A percentile compares a stretch with the other conserved stretches of the same genome.
Conservation (phyloP, 2,113 vertebrate genomes). For the Corythaixoides concolor region DNA sequence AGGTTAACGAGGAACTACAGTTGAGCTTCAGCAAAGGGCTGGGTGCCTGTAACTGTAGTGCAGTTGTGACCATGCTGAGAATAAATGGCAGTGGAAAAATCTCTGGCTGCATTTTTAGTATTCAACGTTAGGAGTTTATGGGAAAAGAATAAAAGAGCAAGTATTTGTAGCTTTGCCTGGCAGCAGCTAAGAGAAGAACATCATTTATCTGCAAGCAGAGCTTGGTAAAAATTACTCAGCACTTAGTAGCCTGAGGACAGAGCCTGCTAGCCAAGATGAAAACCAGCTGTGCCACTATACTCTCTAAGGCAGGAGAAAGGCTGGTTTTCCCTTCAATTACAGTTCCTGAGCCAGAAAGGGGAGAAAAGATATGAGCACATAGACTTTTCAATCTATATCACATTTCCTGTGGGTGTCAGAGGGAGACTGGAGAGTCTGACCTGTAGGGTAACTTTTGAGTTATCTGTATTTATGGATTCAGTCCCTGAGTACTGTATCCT, state of each 20-base stretch:
- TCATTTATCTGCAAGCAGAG: conserved; percentile 61
- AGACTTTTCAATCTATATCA: background rate
- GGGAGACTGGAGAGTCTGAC: background rate
- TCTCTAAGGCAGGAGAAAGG: background rate
- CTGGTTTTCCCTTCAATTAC: conserved; percentile 52
- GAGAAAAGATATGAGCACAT: background rate
- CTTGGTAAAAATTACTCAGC: conserved; percentile 66
- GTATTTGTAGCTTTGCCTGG: conserved; percentile 61
- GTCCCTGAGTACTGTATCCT: background rate
- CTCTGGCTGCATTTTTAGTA: conserved; percentile 59
- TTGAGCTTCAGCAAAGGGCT: background rate
- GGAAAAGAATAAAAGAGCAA: conserved; percentile 62
- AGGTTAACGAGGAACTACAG: conserved; percentile 51
- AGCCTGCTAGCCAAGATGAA: conserved; percentile 59
- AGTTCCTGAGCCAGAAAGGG: conserved; percentile 22
- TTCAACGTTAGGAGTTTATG: conserved; percentile 56
- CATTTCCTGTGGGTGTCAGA: conserved; percentile 21
- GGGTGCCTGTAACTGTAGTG: conserved; percentile 41
- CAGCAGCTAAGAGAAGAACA: conserved; percentile 56
- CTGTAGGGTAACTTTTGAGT: background rate
- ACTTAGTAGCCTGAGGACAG: conserved; percentile 62
- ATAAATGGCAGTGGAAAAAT: conserved; percentile 64
- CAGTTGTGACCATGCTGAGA: conserved; percentile 36
- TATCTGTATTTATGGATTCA: conserved; percentile 6
- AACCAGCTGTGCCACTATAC: conserved; percentile 58